Conservation (phyloP, 2,888 invertebrate species). For the Agrypnus murinus region DNA sequence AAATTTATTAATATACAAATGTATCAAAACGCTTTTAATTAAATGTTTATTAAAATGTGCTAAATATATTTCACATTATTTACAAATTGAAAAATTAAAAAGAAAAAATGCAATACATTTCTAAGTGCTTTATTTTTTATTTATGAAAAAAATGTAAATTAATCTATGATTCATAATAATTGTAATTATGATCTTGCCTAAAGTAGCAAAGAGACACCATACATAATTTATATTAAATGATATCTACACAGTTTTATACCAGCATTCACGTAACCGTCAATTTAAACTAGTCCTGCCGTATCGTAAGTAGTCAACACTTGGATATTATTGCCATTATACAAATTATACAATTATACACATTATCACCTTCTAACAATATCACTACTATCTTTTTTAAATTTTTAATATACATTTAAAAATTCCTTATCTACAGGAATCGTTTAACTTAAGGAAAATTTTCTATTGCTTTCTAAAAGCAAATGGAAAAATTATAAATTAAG, state of each 20-base stretch:
- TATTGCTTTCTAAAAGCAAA: constrained; percentile 36
- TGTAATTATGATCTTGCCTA: constrained; percentile 62
- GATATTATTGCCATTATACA: constrained; percentile 64
- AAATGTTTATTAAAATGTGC: too few species aligned
- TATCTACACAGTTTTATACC: constrained; percentile 65
- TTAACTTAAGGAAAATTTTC: constrained; percentile 25
- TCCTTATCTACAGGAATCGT: constrained; percentile 47
- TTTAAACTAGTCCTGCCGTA: constrained; percentile 61
- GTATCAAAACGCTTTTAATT: too few species aligned
- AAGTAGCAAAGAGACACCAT: constrained; percentile 64
- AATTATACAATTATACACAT: constrained; percentile 61
- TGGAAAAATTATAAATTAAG: too few species aligned
- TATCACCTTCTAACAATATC: constrained; percentile 58
- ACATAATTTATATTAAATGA: constrained; percentile 62
- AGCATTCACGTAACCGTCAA: constrained; percentile 53
- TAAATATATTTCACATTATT: too few species aligned
- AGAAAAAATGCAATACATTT: constrained; percentile 37
- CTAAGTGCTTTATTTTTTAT: constrained; percentile 75
- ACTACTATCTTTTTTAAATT: constrained; percentile 44
- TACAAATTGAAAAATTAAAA: neutral
- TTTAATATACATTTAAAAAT: neutral
- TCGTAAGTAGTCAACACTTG: constrained; percentile 58
- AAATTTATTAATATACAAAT: too few species aligned
- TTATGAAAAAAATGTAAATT: constrained; percentile 82
- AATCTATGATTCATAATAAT: constrained; percentile 73